These are phyloP conservation scores for Beris morrisii DNA, from an alignment of 2,888 invertebrate genomes.

Conservation along the genomic window DNA sequence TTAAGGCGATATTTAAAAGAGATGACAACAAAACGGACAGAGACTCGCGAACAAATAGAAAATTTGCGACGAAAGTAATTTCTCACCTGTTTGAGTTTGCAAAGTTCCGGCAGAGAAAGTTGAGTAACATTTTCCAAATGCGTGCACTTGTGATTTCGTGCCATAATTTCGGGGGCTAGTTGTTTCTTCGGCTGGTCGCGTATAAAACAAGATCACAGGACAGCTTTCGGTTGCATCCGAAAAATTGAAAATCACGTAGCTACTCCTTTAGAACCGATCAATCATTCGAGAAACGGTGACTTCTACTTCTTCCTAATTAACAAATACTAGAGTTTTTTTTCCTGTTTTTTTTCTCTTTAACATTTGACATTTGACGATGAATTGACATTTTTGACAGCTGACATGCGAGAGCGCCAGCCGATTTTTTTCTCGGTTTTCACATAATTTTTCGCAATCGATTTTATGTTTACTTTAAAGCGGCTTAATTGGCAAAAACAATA, in stretches of 20 bases:
- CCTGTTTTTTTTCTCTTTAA: conserved; percentile 13
- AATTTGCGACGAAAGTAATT: not conserved
- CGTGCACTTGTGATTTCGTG: conserved; percentile 40
- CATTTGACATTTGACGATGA: conserved; percentile 23
- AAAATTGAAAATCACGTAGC: too few species aligned
- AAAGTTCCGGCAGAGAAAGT: conserved; percentile 41
- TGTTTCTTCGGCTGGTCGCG: too few species aligned
- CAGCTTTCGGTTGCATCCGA: too few species aligned
- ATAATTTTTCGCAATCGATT: too few species aligned
- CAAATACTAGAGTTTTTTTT: not conserved
- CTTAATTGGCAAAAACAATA: too few species aligned
- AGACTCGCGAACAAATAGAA: not conserved
- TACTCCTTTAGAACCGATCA: not conserved
- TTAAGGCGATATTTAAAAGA: too few species aligned
- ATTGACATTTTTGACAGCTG: conserved; percentile 31
- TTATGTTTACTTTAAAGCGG: too few species aligned
- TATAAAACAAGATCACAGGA: too few species aligned
- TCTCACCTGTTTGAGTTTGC: conserved; percentile 42
- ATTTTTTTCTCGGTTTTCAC: too few species aligned
- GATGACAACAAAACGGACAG: too few species aligned
- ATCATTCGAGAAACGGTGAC: not conserved
- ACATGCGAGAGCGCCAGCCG: conserved; percentile 11
- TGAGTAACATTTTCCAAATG: conserved; percentile 41
- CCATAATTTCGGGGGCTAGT: conserved; percentile 20
- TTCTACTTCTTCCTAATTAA: not conserved